Conservation (phyloP, 2,797 vertebrate species). For the Calcarius lapponicus region DNA sequence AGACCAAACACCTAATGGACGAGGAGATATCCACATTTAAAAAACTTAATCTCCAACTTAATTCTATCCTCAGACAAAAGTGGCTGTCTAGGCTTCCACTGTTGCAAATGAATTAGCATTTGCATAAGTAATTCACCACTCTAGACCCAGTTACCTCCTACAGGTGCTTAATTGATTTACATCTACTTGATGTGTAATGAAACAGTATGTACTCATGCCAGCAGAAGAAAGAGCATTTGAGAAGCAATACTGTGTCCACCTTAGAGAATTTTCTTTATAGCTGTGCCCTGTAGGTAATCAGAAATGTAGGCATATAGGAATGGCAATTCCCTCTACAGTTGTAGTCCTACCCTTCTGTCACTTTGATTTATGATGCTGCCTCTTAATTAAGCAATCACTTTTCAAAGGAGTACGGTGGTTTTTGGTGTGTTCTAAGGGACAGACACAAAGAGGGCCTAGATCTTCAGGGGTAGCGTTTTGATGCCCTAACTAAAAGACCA, state of each 20-base stretch:
- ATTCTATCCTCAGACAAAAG: background rate
- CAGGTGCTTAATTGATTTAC: background rate
- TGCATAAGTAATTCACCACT: background rate
- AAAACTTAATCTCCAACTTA: background rate
- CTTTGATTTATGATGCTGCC: background rate
- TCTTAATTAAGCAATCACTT: background rate
- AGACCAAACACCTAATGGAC: background rate
- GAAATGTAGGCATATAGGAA: background rate
- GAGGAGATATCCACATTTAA: background rate
- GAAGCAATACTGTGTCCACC: background rate
- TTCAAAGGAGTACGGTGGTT: background rate
- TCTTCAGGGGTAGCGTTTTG: background rate
- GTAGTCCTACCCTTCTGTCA: background rate
- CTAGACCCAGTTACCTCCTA: background rate
- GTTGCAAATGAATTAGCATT: background rate
- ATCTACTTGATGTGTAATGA: background rate
- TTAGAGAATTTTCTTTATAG: background rate
- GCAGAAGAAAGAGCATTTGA: background rate
- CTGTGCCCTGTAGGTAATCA: background rate
- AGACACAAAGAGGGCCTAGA: background rate
- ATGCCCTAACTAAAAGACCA: background rate
- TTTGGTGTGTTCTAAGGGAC: background rate
- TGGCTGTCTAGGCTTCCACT: background rate
- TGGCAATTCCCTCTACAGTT: background rate
- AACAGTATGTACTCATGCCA: background rate